phyloP scores from a whole-genome alignment of 92 coral and sea anemone genomes.

The Porites evermanni region DNA sequence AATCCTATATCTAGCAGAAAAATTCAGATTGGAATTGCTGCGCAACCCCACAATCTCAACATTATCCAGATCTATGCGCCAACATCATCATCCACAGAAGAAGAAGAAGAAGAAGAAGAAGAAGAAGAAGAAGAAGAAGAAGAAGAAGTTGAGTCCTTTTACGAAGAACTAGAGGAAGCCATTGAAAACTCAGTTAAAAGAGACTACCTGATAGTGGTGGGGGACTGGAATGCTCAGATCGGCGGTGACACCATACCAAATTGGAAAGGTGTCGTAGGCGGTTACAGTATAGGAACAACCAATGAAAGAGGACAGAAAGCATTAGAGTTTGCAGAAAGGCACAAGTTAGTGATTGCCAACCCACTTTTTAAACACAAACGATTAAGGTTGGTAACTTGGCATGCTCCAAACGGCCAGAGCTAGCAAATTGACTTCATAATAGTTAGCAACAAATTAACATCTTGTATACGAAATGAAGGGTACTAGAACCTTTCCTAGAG shows the following conservation, averaged over 20 bases:
- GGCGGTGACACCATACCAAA: neutral
- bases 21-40: no score
- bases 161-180: no score
- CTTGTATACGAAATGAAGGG: neutral
- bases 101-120: no score
- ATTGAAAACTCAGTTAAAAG: no score
- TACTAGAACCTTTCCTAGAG: slow-evolving; percentile 1
- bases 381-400: neutral
- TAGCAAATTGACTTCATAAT: slow-evolving; percentile 7
- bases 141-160: no score
- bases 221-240: no score
- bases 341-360: slow-evolving; percentile 18
- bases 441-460: neutral
- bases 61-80: no score
- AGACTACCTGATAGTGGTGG: no score
- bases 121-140: no score
- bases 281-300: slow-evolving; percentile 1
- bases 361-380: slow-evolving; percentile 16
- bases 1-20: no score
- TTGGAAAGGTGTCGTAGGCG: neutral
- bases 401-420: neutral
- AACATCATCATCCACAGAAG: no score
- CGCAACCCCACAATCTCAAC: no score
- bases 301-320: slow-evolving; percentile 24
- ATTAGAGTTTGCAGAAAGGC: slow-evolving; percentile 34